Evolutionary conservation across 2,113 vertebrate species (phyloP).

Genomic region (Mobula hypostoma): DNA sequence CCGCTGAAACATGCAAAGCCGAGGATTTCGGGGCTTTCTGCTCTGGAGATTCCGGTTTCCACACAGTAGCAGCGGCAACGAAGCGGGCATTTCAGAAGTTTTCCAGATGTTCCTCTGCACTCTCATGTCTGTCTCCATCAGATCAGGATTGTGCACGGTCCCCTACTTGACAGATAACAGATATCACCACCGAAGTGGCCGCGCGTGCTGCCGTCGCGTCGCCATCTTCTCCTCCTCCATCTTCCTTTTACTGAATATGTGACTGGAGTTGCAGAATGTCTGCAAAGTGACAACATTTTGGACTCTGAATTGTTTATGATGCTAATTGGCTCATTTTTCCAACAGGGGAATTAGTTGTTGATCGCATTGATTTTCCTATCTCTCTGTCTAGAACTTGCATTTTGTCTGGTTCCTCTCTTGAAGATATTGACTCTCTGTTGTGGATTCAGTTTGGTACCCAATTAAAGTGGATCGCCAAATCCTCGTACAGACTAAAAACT

Average conservation of each 20-base stretch:
- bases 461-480: not conserved
- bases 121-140: no score
- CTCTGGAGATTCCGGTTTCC: no score
- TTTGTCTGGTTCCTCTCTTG: not conserved
- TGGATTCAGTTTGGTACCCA: not conserved
- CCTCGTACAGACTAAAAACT: not conserved
- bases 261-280: not conserved
- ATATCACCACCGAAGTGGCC: not conserved
- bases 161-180: no score
- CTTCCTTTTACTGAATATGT: not conserved
- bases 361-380: not conserved
- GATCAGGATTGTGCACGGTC: no score
- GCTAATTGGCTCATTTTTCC: not conserved
- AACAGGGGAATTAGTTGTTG: not conserved
- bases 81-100: no score
- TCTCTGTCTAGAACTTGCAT: not conserved
- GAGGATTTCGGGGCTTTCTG: no score
- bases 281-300: not conserved
- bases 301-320: not conserved
- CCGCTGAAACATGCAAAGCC: no score
- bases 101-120: no score
- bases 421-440: not conserved
- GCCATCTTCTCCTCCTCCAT: no score
- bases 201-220: no score
- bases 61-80: no score